Percentiles rank a stretch among this genome's conserved stretches.
These are phyloP conservation scores for Danaus plexippus DNA, from an alignment of 1,140 invertebrate species.

Conservation along the genomic window DNA sequence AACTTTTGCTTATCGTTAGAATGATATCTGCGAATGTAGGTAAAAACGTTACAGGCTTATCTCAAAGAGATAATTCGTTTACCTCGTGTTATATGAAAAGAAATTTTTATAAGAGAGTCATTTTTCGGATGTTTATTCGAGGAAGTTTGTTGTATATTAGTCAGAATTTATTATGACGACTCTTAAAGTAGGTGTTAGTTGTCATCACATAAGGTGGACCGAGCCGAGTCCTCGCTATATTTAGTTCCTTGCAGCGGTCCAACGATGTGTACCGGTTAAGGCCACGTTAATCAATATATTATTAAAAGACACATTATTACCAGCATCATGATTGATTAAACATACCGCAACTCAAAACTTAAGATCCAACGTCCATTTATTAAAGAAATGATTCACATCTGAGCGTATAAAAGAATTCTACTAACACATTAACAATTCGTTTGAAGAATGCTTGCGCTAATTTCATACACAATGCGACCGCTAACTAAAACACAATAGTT, in stretches of 20 bases:
- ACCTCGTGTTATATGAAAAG: too few species aligned
- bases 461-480: neutral
- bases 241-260: slow-evolving; percentile 43
- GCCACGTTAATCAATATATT: slow-evolving; percentile 50
- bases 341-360: too few species aligned
- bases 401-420: too few species aligned
- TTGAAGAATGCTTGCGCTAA: too few species aligned
- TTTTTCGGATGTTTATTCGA: too few species aligned
- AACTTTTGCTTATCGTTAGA: slow-evolving; percentile 7
- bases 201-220: slow-evolving; percentile 40
- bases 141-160: too few species aligned
- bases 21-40: slow-evolving; percentile 9
- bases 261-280: slow-evolving; percentile 56
- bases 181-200: slow-evolving; percentile 9
- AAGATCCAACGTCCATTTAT: too few species aligned
- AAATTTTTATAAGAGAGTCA: too few species aligned
- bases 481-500: slow-evolving; percentile 18
- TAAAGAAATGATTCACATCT: too few species aligned
- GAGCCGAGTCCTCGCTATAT: slow-evolving; percentile 48
- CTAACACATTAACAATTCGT: too few species aligned
- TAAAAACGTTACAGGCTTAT: slow-evolving; percentile 10
- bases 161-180: too few species aligned
- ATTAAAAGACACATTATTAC: slow-evolving; percentile 3
- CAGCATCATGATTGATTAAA: neutral
- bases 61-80: too few species aligned